Evolutionary conservation across 2,113 vertebrate genomes (phyloP).

Genomic region (Meriones unguiculatus): DNA sequence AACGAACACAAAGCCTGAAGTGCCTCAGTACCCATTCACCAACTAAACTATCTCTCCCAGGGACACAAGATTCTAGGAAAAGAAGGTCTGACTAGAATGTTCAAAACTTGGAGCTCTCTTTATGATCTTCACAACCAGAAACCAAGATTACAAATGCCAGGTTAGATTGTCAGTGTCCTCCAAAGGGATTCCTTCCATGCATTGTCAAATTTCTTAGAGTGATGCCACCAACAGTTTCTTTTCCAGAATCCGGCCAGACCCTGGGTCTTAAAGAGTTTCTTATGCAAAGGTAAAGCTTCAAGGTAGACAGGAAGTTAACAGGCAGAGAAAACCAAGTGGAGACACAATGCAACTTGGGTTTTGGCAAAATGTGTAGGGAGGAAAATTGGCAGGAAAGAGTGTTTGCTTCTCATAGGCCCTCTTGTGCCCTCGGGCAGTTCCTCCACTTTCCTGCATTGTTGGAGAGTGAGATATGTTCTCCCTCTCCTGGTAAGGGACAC

Average conservation of each 20-base stretch:
- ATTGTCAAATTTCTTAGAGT: not conserved
- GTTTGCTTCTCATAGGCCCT: slow-evolving; percentile 22
- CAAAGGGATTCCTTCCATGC: not conserved
- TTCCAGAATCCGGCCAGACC: not conserved
- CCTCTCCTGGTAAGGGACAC: slow-evolving; percentile 31
- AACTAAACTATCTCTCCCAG: not conserved
- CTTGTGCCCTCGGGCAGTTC: slow-evolving; percentile 53
- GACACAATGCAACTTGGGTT: slow-evolving; percentile 36
- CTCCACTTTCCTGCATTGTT: slow-evolving; percentile 48
- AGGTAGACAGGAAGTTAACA: slow-evolving; percentile 17
- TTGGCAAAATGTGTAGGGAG: slow-evolving; percentile 37
- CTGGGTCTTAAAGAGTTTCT: slow-evolving; percentile 32
- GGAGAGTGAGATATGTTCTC: slow-evolving; percentile 44
- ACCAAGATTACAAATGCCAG: not conserved
- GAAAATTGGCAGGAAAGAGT: slow-evolving; percentile 6
- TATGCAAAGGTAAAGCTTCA: slow-evolving; percentile 18
- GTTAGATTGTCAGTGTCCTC: not conserved
- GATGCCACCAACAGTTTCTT: slow-evolving; percentile 5
- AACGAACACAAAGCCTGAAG: slow-evolving; percentile 21
- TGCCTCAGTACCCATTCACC: slow-evolving; percentile 46
- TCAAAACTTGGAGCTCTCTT: slow-evolving; percentile 50
- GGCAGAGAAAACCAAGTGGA: slow-evolving; percentile 47
- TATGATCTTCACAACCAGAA: slow-evolving; percentile 28
- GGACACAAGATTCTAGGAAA: not conserved
- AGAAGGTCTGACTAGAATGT: slow-evolving; percentile 22